phyloP scores from a whole-genome alignment of 1,140 invertebrate genomes.

The Heliconius nattereri region DNA sequence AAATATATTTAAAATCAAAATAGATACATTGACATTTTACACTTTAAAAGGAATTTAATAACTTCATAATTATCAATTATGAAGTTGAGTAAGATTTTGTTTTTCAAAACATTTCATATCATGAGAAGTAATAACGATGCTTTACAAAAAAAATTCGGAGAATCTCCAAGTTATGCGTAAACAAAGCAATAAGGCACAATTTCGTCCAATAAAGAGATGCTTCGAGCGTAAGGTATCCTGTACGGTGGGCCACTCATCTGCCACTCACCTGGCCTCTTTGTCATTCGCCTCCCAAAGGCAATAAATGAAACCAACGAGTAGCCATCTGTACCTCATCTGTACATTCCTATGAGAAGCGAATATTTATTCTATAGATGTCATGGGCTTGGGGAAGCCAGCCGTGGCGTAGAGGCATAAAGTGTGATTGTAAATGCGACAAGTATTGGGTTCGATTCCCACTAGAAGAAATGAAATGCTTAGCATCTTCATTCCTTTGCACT shows the following conservation, averaged over 20 bases:
- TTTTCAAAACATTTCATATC: conserved; percentile 15
- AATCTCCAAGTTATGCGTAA: conserved; percentile 51
- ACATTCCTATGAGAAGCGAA: conserved; percentile 58
- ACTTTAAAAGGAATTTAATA: not conserved
- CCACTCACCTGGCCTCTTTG: conserved; percentile 29
- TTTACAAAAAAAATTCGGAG: conserved; percentile 36
- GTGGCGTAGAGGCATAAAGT: too few relatives aligned
- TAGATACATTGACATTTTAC: not conserved
- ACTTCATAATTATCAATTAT: not conserved
- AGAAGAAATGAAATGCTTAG: too few relatives aligned
- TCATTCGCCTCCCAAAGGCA: conserved; percentile 21
- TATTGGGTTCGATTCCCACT: too few relatives aligned
- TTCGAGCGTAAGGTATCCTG: conserved; percentile 65
- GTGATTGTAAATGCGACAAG: too few relatives aligned
- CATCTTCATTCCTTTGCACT: too few relatives aligned
- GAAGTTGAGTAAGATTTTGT: not conserved
- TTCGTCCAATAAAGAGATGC: conserved; percentile 74
- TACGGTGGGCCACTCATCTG: conserved; percentile 36
- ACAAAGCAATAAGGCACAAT: conserved; percentile 72
- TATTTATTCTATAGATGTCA: conserved; percentile 75
- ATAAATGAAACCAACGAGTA: conserved; percentile 12
- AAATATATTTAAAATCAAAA: not conserved
- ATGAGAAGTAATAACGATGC: conserved; percentile 21
- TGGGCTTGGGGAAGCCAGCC: not conserved
- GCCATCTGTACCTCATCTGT: conserved; percentile 44